Evolutionary conservation across 2,113 vertebrate genomes (phyloP).

Genomic region (Hydrolagus affinis): DNA sequence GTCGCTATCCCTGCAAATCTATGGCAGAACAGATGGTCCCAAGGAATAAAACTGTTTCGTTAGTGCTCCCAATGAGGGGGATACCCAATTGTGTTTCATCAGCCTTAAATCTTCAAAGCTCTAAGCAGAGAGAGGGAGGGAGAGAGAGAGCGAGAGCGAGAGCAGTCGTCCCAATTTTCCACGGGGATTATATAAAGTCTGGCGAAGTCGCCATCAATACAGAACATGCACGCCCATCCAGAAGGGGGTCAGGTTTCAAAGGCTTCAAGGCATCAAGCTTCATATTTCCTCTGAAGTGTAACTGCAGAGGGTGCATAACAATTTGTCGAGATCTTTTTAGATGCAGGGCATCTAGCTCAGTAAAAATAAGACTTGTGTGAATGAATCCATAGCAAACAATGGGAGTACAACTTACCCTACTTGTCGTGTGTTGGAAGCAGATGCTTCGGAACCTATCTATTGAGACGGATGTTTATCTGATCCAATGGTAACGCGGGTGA

Average conservation of each 20-base stretch:
- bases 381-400: slow-evolving; percentile 26
- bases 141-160: not conserved
- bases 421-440: not conserved
- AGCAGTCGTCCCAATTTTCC: slow-evolving; percentile 6
- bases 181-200: not conserved
- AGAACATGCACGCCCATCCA: not conserved
- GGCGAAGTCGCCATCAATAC: not conserved
- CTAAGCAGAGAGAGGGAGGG: not conserved
- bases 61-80: not conserved
- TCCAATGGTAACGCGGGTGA: too few species aligned
- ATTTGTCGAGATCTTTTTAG: slow-evolving; percentile 10
- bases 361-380: slow-evolving; percentile 26
- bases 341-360: not conserved
- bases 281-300: not conserved
- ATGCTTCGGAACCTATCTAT: slow-evolving; percentile 4
- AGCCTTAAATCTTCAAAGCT: slow-evolving; percentile 15
- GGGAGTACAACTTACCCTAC: slow-evolving; percentile 2
- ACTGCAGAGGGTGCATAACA: not conserved
- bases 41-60: not conserved
- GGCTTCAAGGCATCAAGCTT: not conserved
- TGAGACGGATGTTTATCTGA: not conserved
- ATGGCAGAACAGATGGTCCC: not conserved
- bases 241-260: not conserved
- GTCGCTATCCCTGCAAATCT: not conserved
- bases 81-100: not conserved